phyloP scores from a whole-genome alignment of 64 coral and sea anemone species.

The Dendrophyllia cribrosa region DNA sequence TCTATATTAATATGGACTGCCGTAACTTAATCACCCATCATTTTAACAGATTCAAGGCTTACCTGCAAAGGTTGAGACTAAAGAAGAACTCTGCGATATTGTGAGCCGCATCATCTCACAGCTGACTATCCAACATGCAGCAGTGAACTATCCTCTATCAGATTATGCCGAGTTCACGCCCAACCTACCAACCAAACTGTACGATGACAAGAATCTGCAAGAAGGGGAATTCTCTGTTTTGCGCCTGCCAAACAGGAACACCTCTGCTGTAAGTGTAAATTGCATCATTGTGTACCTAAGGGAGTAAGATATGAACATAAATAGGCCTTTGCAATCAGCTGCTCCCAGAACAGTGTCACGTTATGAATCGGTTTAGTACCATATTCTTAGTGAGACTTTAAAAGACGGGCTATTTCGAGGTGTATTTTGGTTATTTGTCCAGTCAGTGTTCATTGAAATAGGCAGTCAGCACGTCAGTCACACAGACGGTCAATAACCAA shows the following conservation, averaged over 20 bases:
- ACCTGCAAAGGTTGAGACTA: slow-evolving; percentile 34
- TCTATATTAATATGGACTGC: neutral
- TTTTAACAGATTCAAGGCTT: slow-evolving; percentile 55
- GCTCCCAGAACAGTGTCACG: too few species aligned
- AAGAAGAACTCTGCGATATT: slow-evolving; percentile 48
- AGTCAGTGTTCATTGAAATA: too few species aligned
- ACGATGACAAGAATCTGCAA: slow-evolving; percentile 29
- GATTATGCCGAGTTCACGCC: slow-evolving; percentile 65
- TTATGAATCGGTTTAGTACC: too few species aligned
- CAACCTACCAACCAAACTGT: slow-evolving; percentile 62
- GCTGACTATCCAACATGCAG: slow-evolving; percentile 47
- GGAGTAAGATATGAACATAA: too few species aligned
- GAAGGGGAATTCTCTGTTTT: neutral
- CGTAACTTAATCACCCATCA: neutral
- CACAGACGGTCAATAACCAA: too few species aligned
- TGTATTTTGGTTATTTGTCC: too few species aligned
- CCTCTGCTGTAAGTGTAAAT: slow-evolving; percentile 36
- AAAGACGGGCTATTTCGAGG: too few species aligned
- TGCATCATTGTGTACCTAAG: too few species aligned
- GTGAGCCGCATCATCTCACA: slow-evolving; percentile 71
- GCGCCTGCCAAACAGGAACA: slow-evolving; percentile 49
- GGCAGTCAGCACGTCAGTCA: too few species aligned
- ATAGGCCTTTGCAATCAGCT: too few species aligned
- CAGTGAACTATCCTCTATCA: slow-evolving; percentile 64
- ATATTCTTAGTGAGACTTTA: too few species aligned